phyloP scores from a whole-genome alignment of 53 echinoderm and acorn worm genomes.

The Paracentrotus lividus region DNA sequence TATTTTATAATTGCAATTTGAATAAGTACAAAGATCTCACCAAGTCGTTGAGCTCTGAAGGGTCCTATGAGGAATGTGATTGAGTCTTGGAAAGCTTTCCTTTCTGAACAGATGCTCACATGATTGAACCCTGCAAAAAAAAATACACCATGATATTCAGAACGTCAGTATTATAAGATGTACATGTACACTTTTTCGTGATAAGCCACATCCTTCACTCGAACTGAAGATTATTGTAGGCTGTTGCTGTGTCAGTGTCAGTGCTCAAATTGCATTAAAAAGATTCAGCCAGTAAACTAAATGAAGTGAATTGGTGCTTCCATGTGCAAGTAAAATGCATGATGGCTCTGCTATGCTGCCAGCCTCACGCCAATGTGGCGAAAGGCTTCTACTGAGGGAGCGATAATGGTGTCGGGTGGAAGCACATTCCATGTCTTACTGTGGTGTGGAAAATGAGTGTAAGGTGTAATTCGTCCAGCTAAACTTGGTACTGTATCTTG shows the following conservation, averaged over 20 bases:
- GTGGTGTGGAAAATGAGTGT: conserved; percentile 49
- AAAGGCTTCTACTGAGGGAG: no score
- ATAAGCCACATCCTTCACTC: no score
- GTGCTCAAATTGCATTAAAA: no score
- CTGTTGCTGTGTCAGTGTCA: no score
- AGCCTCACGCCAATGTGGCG: no score
- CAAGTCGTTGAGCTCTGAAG: conserved; percentile 75
- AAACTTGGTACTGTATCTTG: conserved; percentile 9
- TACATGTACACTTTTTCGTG: no score
- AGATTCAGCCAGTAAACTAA: no score
- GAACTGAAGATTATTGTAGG: no score
- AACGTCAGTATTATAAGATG: no score
- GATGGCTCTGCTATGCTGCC: no score
- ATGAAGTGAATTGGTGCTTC: no score
- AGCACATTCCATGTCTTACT: conserved; percentile 31
- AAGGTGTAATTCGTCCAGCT: conserved; percentile 29
- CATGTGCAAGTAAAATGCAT: no score
- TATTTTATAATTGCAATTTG: neutral
- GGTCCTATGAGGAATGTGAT: conserved; percentile 91
- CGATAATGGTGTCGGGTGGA: neutral
- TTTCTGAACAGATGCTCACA: conserved; percentile 89
- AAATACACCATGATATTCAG: conserved; percentile 9
- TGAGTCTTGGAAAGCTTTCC: conserved; percentile 81
- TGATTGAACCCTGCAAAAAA: conserved; percentile 76
- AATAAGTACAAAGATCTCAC: conserved; percentile 44